A percentile compares a stretch with the other conserved stretches of the same genome.
These are phyloP conservation scores for Drosophila putrida DNA, from an alignment of 2,888 invertebrate species.

Conservation along the genomic window DNA sequence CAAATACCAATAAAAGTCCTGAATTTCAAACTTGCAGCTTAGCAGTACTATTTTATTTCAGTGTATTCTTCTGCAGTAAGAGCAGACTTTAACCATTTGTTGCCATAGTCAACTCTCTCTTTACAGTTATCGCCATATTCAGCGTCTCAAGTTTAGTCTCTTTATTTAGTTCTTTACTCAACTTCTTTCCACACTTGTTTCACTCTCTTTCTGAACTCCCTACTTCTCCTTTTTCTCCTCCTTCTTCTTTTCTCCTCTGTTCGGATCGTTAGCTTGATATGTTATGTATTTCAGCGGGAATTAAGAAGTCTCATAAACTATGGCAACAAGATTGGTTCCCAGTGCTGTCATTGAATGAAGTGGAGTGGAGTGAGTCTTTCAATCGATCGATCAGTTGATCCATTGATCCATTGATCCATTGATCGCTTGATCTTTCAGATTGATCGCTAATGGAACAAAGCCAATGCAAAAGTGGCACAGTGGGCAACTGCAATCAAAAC, in stretches of 20 bases:
- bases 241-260: neutral
- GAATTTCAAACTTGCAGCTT: no score
- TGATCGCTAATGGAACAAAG: conserved; percentile 29
- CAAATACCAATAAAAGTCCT: no score
- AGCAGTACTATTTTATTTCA: no score
- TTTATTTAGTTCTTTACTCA: neutral
- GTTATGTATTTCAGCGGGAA: neutral
- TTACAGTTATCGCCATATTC: neutral
- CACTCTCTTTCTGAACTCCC: neutral
- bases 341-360: neutral
- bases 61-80: neutral
- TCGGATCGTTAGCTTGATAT: neutral
- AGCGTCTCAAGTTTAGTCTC: neutral
- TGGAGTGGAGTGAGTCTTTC: neutral
- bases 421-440: conserved; percentile 20
- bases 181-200: neutral
- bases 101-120: neutral
- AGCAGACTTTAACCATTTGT: neutral
- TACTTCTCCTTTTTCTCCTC: neutral
- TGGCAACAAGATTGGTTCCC: neutral
- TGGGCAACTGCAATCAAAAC: conserved; percentile 43
- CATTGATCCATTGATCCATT: neutral
- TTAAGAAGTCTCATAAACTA: neutral
- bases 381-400: conserved; percentile 6
- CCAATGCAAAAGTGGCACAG: conserved; percentile 25